These are phyloP conservation scores for Mesoclemmys tuberculata DNA, from an alignment of 2,113 vertebrate genomes.

Conservation along the genomic window DNA sequence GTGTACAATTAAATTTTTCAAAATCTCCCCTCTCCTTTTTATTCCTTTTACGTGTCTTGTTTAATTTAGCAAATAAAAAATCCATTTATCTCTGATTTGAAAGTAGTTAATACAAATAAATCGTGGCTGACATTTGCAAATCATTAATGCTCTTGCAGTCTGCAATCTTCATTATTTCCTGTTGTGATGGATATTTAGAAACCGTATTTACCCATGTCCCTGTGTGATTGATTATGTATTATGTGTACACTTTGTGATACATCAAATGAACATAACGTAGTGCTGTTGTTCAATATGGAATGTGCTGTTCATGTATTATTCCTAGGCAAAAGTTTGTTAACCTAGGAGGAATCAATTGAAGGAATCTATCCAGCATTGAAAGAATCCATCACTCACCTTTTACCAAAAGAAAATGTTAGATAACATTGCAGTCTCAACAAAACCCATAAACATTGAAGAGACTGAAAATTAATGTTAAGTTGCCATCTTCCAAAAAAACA, in stretches of 20 bases:
- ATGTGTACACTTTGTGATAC: neutral
- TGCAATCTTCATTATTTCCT: conserved; percentile 15
- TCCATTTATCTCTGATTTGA: conserved; percentile 38
- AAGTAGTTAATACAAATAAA: conserved; percentile 49
- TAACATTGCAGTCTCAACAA: neutral
- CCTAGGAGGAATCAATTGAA: neutral
- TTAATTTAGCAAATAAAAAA: conserved; percentile 42
- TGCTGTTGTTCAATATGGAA: neutral
- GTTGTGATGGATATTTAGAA: conserved; percentile 8
- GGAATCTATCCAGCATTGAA: neutral
- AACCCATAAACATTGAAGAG: neutral
- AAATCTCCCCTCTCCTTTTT: conserved; percentile 14
- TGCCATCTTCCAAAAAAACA: neutral
- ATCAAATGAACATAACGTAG: neutral
- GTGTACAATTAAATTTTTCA: conserved; percentile 5
- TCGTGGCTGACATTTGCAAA: conserved; percentile 28
- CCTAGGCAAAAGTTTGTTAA: neutral
- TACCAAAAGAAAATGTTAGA: neutral
- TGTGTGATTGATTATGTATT: neutral
- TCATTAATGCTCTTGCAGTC: conserved; percentile 22
- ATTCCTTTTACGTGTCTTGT: neutral
- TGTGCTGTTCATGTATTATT: neutral
- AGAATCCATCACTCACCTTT: neutral
- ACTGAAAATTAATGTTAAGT: neutral
- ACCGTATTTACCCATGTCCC: neutral